Conservation (phyloP, 2,888 invertebrate genomes). For the Lepidocyrtoides sp. region DNA sequence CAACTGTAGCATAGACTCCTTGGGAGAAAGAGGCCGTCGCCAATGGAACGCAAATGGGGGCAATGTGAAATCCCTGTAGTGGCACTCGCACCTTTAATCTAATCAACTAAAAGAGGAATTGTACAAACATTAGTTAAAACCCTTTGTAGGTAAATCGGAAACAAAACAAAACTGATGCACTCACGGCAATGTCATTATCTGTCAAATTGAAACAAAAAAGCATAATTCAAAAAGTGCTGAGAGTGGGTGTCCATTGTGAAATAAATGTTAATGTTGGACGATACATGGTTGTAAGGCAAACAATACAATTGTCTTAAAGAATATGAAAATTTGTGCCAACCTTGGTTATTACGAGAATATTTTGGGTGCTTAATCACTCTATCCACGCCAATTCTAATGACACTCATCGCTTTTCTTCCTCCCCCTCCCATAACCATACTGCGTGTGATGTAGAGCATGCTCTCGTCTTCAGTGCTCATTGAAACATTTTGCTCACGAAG, state of each 20-base stretch:
- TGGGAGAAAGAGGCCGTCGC: constrained; percentile 74
- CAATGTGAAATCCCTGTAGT: constrained; percentile 63
- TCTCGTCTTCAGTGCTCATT: constrained; percentile 30
- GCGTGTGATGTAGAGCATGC: neutral
- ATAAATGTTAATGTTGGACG: neutral
- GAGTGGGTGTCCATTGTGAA: neutral
- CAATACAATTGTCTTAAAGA: too few relatives aligned
- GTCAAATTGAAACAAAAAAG: constrained; percentile 23
- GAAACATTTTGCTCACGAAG: constrained; percentile 82
- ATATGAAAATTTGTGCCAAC: too few relatives aligned
- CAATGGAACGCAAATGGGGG: constrained; percentile 83
- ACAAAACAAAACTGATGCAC: neutral
- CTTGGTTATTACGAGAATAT: constrained; percentile 75
- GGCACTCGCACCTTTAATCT: constrained; percentile 47
- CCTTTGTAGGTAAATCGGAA: neutral
- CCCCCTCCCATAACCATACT: neutral
- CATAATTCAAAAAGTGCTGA: neutral
- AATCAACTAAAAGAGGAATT: constrained; percentile 42
- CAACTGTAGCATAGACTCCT: constrained; percentile 81
- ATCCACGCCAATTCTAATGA: constrained; percentile 69
- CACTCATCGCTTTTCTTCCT: neutral
- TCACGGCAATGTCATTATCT: constrained; percentile 84
- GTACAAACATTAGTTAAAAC: neutral
- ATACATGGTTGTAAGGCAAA: neutral
- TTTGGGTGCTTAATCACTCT: constrained; percentile 80